Percentiles rank a stretch among this genome's conserved stretches.
These are phyloP conservation scores for Neodon shergylaensis DNA, from an alignment of 2,113 vertebrate genomes.

Conservation along the genomic window DNA sequence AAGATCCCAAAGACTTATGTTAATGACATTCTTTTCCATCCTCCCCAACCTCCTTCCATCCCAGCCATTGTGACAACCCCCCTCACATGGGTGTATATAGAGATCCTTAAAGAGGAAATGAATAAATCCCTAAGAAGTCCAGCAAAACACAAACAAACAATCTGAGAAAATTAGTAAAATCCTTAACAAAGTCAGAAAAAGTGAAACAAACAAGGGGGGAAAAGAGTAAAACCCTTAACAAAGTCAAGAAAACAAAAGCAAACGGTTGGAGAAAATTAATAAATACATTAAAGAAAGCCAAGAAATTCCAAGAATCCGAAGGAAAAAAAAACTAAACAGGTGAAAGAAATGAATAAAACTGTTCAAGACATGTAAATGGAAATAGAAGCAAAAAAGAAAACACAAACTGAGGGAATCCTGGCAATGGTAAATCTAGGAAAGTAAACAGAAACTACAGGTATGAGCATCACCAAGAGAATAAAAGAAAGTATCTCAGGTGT, in stretches of 20 bases:
- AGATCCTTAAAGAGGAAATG: background rate
- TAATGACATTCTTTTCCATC: background rate
- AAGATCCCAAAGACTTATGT: background rate
- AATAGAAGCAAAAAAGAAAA: background rate
- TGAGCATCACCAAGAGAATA: background rate
- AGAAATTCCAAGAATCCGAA: background rate
- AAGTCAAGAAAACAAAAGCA: background rate
- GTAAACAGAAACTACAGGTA: background rate
- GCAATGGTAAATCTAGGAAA: background rate
- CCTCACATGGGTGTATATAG: background rate
- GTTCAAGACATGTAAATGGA: background rate
- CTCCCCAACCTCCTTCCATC: background rate
- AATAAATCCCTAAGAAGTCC: background rate
- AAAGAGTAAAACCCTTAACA: background rate
- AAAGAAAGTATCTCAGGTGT: too few species aligned
- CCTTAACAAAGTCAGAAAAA: background rate
- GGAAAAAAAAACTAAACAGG: background rate
- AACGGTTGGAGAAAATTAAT: background rate
- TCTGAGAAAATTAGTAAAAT: background rate
- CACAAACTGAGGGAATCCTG: background rate
- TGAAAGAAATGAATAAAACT: background rate
- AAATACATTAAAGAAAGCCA: background rate
- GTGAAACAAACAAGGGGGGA: background rate
- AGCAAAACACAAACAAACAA: background rate
- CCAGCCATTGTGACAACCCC: background rate